Evolutionary conservation across 92 coral and sea anemone species (phyloP).

Genomic region (Palythoa heliodiscus): DNA sequence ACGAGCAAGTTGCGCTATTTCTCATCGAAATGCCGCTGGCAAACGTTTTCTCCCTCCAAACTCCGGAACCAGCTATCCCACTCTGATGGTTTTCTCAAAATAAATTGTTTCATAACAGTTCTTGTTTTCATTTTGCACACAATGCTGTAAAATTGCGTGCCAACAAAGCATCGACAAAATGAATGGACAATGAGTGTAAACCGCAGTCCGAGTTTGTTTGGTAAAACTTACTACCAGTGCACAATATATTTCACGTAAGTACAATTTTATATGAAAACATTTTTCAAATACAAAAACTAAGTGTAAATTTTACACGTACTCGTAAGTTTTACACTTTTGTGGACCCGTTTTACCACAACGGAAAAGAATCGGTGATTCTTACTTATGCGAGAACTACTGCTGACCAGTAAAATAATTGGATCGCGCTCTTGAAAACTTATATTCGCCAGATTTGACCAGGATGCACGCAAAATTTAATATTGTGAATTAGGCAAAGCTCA

Average conservation of each 20-base stretch:
- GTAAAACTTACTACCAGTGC: slow-evolving; percentile 6
- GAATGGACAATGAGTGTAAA: neutral
- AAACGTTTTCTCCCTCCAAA: neutral
- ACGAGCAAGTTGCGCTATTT: slow-evolving; percentile 37
- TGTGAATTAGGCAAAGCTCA: too few relatives aligned
- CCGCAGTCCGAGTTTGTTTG: slow-evolving; percentile 14
- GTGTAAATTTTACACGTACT: too few relatives aligned
- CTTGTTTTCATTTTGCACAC: neutral
- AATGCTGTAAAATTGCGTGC: neutral
- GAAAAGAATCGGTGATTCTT: neutral
- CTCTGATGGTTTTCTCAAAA: too few relatives aligned
- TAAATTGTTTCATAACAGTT: neutral
- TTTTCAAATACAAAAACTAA: too few relatives aligned
- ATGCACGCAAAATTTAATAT: too few relatives aligned
- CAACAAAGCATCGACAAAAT: neutral
- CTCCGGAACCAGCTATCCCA: neutral
- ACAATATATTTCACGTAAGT: neutral
- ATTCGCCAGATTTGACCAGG: too few relatives aligned
- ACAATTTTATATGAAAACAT: too few relatives aligned
- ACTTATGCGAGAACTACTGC: neutral
- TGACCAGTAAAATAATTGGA: too few relatives aligned
- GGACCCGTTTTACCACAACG: too few relatives aligned
- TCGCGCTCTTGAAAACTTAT: too few relatives aligned
- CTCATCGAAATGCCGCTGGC: slow-evolving; percentile 39
- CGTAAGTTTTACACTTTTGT: neutral